Evolutionary conservation across 2,797 vertebrate species (phyloP), one percentile per base, ranked within the genome.

Genomic region (Peromyscus eremicus): DNA sequence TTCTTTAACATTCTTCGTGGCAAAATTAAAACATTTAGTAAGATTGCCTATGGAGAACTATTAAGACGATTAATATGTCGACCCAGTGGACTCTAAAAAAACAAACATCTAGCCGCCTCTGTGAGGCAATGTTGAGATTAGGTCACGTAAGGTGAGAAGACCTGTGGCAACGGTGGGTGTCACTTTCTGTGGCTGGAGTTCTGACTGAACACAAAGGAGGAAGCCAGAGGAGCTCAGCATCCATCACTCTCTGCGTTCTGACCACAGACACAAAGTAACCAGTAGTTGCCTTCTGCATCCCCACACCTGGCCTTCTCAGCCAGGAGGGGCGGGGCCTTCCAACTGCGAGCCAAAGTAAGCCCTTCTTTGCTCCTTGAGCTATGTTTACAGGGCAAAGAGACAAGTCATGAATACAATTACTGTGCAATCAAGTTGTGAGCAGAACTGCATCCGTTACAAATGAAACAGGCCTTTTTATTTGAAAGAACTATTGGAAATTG

Each of bases 41-140:
- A 81, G 16, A 87, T 89, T 32, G 91, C 60, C 81, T n/a, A 55
- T 68, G 23, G 49, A 71, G 94, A 96, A 92, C 92, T 79, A 40
- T 76, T 34, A 16, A 10, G 25, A 82, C 9, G n/a, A 13, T 83
- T 62, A 29, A 27, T 19, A 83, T 62, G n/a, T 62, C 1, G 40
- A 83, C 6, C 2, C 6, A 16, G 43, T 25, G 29, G 25, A 37
- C 60, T 62, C 55, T 83, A 83, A 27, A 62, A 82, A 37, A 8
- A 25, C 21, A 37, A 81, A 37, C 21, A 37, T 55, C 80, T 29
- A 13, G 55, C 10, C 7, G 27, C n/a, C 13, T 60, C 80, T 82
- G 11, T 27, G n/a, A 82, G 23, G 25, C 25, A 62, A 6, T 43
- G 17, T 62, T 57, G 40, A 27, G 23, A 62, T 83, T 60, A 83